phyloP scores from a whole-genome alignment of 2,113 vertebrate genomes.

The Thryonomys swinderianus region DNA sequence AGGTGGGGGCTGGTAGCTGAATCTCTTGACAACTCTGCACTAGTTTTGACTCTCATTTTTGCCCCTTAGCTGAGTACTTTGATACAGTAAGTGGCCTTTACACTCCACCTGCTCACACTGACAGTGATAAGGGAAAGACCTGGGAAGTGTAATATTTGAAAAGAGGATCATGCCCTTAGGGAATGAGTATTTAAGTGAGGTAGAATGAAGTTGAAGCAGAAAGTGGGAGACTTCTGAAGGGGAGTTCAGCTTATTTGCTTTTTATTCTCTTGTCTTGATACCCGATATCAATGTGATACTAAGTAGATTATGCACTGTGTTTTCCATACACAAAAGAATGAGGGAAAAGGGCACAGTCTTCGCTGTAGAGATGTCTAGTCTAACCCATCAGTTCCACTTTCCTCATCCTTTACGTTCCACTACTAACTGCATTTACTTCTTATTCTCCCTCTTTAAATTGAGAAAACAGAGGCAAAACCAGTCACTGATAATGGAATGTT shows the following conservation, averaged over 20 bases:
- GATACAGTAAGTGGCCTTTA: background rate
- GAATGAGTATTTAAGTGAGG: background rate
- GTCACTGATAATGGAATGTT: slow-evolving; percentile 69
- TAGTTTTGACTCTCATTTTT: background rate
- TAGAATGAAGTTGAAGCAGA: background rate
- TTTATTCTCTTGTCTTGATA: background rate
- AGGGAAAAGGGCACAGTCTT: background rate
- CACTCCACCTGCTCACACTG: background rate
- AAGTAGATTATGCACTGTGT: background rate
- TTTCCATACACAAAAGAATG: slow-evolving; percentile 12
- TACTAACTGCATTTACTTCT: slow-evolving; percentile 58
- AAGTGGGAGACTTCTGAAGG: background rate
- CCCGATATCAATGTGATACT: background rate
- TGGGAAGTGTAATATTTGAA: background rate
- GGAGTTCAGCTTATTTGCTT: background rate
- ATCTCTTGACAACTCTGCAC: background rate
- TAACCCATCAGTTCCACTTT: slow-evolving; percentile 7
- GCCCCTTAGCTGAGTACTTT: background rate
- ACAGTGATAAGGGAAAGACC: background rate
- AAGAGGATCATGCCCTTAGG: background rate
- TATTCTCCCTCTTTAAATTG: slow-evolving; percentile 62
- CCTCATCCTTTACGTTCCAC: background rate
- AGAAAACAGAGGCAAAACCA: slow-evolving; percentile 65
- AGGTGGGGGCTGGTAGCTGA: background rate
- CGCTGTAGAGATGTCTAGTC: background rate